Evolutionary conservation across 2,113 vertebrate species (phyloP), one percentile per base, ranked within the genome.

Genomic region (Otus sunia): DNA sequence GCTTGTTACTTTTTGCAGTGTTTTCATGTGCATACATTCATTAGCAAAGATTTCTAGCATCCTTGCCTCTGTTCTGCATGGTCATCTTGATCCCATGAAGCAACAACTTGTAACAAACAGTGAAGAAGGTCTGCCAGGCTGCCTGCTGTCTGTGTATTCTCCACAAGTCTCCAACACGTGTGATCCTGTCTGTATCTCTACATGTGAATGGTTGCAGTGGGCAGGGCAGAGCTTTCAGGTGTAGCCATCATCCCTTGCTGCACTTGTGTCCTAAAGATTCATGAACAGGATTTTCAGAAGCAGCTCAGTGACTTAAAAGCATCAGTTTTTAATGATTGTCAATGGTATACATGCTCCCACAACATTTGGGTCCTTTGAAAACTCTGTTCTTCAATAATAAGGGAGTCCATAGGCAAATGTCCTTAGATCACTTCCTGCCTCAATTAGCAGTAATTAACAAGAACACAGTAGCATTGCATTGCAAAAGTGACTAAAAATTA

Each of bases 21-120:
- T 63, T 81, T 88, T 45, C 41, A 17, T 1, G 0, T 60, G 21
- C 25, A 26, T 72, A 41, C 0, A 0, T 50, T 80, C 15, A n/a
- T 56, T n/a, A 80, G 29, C 67, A 72, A 72, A 86, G 34, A 60
- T 62, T 93, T 39, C 64, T 76, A 75, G 60, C 52, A 30, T 67
- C 34, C 27, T 58, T 87, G n/a, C 27, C 39, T 84, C 18, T 86
- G 62, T 60, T 83, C 68, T 87, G 11, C 43, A 1, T 52, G 39
- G 39, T n/a, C 82, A 67, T 29, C 78, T 37, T 36, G 29, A 67
- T 36, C 12, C 45, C 56, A 12, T 62, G 74, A 62, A 11, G 66
- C 25, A 67, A 10, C 12, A 62, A 2, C 22, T 16, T 79, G 12
- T 37, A 66, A 30, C 19, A 86, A 78, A 47, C 41, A 58, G 66